Percentiles rank a stretch among this genome's conserved stretches.
phyloP scores from a whole-genome alignment of 2,797 vertebrate species.

The Hypotaenidia okinawae region DNA sequence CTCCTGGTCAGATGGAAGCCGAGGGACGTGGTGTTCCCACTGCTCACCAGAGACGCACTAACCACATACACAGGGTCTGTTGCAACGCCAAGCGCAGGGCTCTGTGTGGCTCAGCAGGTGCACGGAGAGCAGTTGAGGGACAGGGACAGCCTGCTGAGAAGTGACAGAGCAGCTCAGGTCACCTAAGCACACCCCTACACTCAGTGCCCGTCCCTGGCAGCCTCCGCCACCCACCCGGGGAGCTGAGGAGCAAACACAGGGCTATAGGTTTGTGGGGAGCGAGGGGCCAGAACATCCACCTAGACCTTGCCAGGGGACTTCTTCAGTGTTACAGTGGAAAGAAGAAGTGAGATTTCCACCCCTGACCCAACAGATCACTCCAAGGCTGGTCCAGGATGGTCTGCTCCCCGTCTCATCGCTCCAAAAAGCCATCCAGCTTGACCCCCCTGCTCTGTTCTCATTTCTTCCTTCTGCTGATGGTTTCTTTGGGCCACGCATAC shows the following conservation, averaged over 20 bases:
- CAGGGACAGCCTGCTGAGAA: not conserved
- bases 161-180: not conserved
- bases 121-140: not conserved
- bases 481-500: not conserved
- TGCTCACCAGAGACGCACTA: not conserved
- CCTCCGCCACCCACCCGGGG: too few species aligned
- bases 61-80: accelerated
- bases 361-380: not conserved
- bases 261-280: not conserved
- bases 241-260: not conserved
- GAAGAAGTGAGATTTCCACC: not conserved
- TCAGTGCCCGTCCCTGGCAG: not conserved
- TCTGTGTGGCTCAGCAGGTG: not conserved
- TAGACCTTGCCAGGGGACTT: not conserved
- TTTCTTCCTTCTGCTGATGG: not conserved
- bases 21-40: accelerated
- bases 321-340: not conserved
- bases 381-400: not conserved
- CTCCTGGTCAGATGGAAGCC: not conserved
- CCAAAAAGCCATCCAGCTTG: not conserved
- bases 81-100: not conserved
- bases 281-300: not conserved
- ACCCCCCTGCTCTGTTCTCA: not conserved
- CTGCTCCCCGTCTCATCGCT: not conserved
- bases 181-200: not conserved